phyloP scores from a whole-genome alignment of 1,140 invertebrate genomes.

The Zaprionus davidi region DNA sequence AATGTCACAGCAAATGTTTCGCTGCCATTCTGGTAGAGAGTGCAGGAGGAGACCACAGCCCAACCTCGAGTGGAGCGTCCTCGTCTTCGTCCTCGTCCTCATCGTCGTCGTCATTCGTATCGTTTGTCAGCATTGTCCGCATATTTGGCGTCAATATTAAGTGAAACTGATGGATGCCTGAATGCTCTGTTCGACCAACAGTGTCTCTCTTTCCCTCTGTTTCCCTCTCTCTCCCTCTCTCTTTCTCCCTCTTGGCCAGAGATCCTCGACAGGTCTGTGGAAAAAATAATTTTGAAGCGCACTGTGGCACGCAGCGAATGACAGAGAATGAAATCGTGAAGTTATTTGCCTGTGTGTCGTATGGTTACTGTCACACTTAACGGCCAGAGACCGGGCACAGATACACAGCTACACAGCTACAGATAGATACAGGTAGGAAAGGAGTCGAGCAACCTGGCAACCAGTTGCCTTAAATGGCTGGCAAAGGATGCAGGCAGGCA shows the following conservation, averaged over 20 bases:
- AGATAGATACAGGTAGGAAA: constrained; percentile 23
- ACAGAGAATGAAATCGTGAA: constrained; percentile 84
- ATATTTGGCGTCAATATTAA: constrained; percentile 84
- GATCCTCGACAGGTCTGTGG: constrained; percentile 4
- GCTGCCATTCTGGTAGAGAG: constrained; percentile 33
- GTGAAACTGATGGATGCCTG: constrained; percentile 83
- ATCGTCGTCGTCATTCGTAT: constrained; percentile 57
- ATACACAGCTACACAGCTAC: no score
- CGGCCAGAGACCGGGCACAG: constrained; percentile 30
- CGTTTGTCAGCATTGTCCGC: constrained; percentile 82
- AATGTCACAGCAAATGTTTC: constrained; percentile 83
- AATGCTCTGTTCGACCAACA: constrained; percentile 18
- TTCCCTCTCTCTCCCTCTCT: not conserved
- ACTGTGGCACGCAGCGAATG: constrained; percentile 83
- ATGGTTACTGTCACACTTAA: constrained; percentile 82
- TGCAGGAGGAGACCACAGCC: constrained; percentile 28
- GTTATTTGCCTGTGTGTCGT: constrained; percentile 83
- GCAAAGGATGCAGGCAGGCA: constrained; percentile 64
- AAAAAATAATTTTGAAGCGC: constrained; percentile 82
- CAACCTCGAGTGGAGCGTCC: constrained; percentile 3
- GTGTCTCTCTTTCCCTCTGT: no score
- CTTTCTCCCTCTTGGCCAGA: not conserved
- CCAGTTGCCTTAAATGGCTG: constrained; percentile 75
- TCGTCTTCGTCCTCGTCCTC: constrained; percentile 20
- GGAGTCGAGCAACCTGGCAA: constrained; percentile 41